Evolutionary conservation across 2,113 vertebrate genomes (phyloP), one percentile per base, ranked within the genome.

Genomic region (Smithornis capensis): DNA sequence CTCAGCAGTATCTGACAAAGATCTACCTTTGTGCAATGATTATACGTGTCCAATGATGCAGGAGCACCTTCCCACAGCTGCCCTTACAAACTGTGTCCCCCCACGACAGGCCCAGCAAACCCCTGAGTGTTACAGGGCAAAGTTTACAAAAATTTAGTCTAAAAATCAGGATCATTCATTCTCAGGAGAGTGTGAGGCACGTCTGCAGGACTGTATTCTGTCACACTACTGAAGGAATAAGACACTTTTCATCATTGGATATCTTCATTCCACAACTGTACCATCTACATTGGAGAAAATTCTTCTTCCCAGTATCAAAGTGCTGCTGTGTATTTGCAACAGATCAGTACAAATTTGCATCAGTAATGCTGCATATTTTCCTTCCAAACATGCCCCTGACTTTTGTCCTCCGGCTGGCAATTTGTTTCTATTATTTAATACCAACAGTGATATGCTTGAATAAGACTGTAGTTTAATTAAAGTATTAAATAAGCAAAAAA

Each of bases 381-480:
- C 76, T 93, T 77, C 52, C 75, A 87, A 95, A 87, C 16, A 45
- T 24, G 25, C 29, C 37, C 8, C 73, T 91, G 65, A 82, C 47
- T 96, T 96, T 47, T 82, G 65, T 94, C 83, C 80, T 89, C 73
- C 22, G 89, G 56, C 60, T 93, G 44, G 86, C 25, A 93, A 95
- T 94, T 89, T 89, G 52, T 83, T 96, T 92, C 56, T 71, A 18
- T 84, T 95, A 88, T 93, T 97, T 93, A 95, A 87, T 84, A 90
- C 60, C 73, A 92, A 60, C 56, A 84, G 52, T 64, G 85, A 93
- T 87, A 95, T 82, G 83, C 87, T 96, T 91, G 57, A 95, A 84
- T 88, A 83, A 92, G 40, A 83, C 79, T 83, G 37, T 57, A 44
- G 96, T 90, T 97, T 96, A 95, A 98, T 97, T 97, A 93, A 97